Percentiles rank a stretch among this genome's conserved stretches.
phyloP scores from a whole-genome alignment of 2,888 invertebrate genomes.

The Muscina levida region DNA sequence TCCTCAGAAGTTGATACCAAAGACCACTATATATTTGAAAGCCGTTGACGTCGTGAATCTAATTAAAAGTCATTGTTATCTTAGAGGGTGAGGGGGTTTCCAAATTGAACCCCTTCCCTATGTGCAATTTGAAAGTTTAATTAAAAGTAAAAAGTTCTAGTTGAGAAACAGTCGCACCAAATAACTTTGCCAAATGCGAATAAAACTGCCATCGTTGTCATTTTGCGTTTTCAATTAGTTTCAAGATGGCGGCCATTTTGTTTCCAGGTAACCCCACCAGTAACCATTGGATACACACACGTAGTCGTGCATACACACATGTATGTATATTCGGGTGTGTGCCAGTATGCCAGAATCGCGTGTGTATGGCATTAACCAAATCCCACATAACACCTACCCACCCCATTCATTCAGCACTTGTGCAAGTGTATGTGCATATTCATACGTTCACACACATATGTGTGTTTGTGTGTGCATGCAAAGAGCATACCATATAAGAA shows the following conservation, averaged over 20 bases:
- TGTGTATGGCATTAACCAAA: conserved; percentile 51
- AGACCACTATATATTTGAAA: not conserved
- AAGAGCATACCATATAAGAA: conserved; percentile 33
- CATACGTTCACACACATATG: not conserved
- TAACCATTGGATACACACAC: conserved; percentile 64
- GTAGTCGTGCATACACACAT: conserved; percentile 27
- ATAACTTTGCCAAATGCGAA: conserved; percentile 53
- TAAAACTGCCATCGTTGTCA: conserved; percentile 61
- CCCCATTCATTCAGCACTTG: conserved; percentile 46
- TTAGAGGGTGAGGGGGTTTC: not conserved
- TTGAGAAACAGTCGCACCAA: conserved; percentile 47
- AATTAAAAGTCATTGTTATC: conserved; percentile 2
- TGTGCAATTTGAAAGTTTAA: conserved; percentile 61
- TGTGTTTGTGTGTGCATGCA: conserved; percentile 10
- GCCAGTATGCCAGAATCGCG: conserved; percentile 31
- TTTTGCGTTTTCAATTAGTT: conserved; percentile 70
- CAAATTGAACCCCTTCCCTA: conserved; percentile 46
- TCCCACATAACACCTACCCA: conserved; percentile 52
- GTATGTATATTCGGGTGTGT: conserved; percentile 15
- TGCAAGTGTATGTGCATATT: not conserved
- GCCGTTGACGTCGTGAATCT: conserved; percentile 16
- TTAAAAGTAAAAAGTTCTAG: conserved; percentile 60
- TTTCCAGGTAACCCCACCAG: conserved; percentile 67
- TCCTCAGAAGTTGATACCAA: not conserved
- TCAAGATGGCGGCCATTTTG: conserved; percentile 74